Percentiles rank a stretch among this genome's conserved stretches.
Conservation (phyloP, 1,140 invertebrate genomes). For the Gonioctena quinquepunctata region DNA sequence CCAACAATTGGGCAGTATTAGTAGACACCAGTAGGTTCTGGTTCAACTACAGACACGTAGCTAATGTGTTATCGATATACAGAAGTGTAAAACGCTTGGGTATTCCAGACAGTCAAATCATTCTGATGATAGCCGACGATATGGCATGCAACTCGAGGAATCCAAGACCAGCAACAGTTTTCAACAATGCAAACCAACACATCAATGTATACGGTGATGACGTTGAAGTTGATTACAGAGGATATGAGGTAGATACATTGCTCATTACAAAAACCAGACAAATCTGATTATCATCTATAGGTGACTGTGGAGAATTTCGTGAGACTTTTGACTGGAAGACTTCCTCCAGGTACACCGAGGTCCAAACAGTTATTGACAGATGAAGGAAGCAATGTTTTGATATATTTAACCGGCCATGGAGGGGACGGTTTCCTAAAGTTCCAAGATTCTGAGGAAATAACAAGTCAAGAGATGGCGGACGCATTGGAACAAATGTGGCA, state of each 20-base stretch:
- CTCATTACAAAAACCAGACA: neutral
- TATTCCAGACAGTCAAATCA: slow-evolving; percentile 96
- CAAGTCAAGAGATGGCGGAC: slow-evolving; percentile 97
- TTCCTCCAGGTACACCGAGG: slow-evolving; percentile 87
- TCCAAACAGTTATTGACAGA: slow-evolving; percentile 96
- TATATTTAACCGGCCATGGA: slow-evolving; percentile 97
- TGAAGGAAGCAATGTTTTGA: slow-evolving; percentile 95
- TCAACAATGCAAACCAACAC: slow-evolving; percentile 96
- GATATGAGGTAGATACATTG: slow-evolving; percentile 78
- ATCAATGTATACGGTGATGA: slow-evolving; percentile 99
- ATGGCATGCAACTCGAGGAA: slow-evolving; percentile 99
- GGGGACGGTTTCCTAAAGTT: slow-evolving; percentile 99
- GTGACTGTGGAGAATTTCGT: slow-evolving; percentile 99
- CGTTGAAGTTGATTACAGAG: slow-evolving; percentile 98
- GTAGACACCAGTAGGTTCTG: slow-evolving; percentile 98
- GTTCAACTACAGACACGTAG: slow-evolving; percentile 99
- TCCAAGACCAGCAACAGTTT: slow-evolving; percentile 96
- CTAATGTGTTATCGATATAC: slow-evolving; percentile 98
- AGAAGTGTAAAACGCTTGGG: slow-evolving; percentile 96
- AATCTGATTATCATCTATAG: slow-evolving; percentile 50
- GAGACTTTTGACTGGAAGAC: slow-evolving; percentile 87
- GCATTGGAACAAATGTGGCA: slow-evolving; percentile 99
- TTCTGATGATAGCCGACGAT: slow-evolving; percentile 98
- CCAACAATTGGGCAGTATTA: slow-evolving; percentile 99
- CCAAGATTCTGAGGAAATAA: slow-evolving; percentile 99